These are phyloP conservation scores for Xiphias gladius DNA, from an alignment of 2,113 vertebrate genomes.

Conservation along the genomic window DNA sequence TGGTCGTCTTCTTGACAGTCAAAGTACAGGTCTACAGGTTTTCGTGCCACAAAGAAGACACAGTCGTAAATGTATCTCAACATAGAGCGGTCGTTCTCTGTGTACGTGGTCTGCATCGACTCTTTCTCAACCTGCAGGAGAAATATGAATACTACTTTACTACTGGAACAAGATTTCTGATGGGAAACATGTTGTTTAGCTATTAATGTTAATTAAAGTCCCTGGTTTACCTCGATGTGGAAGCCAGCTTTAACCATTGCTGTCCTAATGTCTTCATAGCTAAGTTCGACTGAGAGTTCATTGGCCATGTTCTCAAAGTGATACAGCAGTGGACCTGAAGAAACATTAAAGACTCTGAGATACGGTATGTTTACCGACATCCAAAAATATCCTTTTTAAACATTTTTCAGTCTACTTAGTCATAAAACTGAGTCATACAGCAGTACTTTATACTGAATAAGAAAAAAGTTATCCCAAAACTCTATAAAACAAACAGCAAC, in stretches of 20 bases:
- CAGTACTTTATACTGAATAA: not conserved
- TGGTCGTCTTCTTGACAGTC: constrained; percentile 61
- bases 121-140: constrained; percentile 90
- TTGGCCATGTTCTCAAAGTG: constrained; percentile 99
- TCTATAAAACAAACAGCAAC: not conserved
- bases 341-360: not conserved
- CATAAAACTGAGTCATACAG: not conserved
- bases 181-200: not conserved
- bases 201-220: not conserved
- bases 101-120: constrained; percentile 95
- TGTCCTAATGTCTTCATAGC: constrained; percentile 95
- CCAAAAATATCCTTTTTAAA: not conserved
- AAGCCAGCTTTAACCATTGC: constrained; percentile 95
- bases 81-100: constrained; percentile 98
- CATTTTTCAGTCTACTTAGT: not conserved
- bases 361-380: not conserved
- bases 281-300: constrained; percentile 97
- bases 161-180: not conserved
- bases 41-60: constrained; percentile 95
- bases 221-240: constrained; percentile 90
- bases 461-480: not conserved
- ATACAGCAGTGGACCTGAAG: constrained; percentile 94
- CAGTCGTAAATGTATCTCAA: constrained; percentile 97
- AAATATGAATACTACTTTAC: constrained; percentile 7
- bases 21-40: constrained; percentile 83